Conservation (phyloP, 2,888 invertebrate species). For the Nudaria mundana region DNA sequence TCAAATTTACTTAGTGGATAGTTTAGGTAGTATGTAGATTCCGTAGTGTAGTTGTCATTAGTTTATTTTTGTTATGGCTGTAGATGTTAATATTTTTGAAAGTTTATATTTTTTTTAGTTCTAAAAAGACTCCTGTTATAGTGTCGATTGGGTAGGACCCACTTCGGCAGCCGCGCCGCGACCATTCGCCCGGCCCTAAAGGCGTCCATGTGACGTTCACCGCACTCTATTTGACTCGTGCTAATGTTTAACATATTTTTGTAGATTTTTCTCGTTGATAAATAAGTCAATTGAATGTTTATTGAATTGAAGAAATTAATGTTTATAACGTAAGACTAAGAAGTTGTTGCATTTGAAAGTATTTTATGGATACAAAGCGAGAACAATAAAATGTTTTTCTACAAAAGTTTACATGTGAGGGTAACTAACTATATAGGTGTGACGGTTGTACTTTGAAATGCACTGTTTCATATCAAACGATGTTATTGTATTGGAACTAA, state of each 20-base stretch:
- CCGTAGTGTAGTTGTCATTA: slow-evolving; percentile 77
- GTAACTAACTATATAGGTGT: slow-evolving; percentile 56
- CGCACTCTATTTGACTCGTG: slow-evolving; percentile 70
- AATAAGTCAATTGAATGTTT: slow-evolving; percentile 80
- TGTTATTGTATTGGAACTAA: slow-evolving; percentile 55
- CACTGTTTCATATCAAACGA: slow-evolving; percentile 76
- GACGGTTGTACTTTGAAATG: slow-evolving; percentile 63
- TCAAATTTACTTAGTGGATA: slow-evolving; percentile 72
- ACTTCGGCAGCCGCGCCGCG: slow-evolving; percentile 27
- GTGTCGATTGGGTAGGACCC: slow-evolving; percentile 58
- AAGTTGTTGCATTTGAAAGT: slow-evolving; percentile 81
- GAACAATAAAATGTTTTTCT: slow-evolving; percentile 80
- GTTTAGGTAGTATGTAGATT: slow-evolving; percentile 75
- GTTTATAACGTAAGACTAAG: slow-evolving; percentile 78
- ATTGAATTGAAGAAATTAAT: slow-evolving; percentile 74
- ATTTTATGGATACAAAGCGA: slow-evolving; percentile 79
- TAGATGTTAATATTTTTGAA: slow-evolving; percentile 78
- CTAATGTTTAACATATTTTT: slow-evolving; percentile 78
- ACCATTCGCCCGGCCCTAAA: slow-evolving; percentile 22
- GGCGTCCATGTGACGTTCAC: slow-evolving; percentile 47
- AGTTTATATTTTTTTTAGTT: slow-evolving; percentile 75
- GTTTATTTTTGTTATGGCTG: slow-evolving; percentile 80
- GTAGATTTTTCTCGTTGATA: slow-evolving; percentile 80
- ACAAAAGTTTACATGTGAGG: slow-evolving; percentile 77
- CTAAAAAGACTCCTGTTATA: slow-evolving; percentile 59